A percentile compares a stretch with the other conserved stretches of the same genome.
Conservation (phyloP, 2,888 invertebrate species). For the Coronaproctus castanopsis region DNA sequence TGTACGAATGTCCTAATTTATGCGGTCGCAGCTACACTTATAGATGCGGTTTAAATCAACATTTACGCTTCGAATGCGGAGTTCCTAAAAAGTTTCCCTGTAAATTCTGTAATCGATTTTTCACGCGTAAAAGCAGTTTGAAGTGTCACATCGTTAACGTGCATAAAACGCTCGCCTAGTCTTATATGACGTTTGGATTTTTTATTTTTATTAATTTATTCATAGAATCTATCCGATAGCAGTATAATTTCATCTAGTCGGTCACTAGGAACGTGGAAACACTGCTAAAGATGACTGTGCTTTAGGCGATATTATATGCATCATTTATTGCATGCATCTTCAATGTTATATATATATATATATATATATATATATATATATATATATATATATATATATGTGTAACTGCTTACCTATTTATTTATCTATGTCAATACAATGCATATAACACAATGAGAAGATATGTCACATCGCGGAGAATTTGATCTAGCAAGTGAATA, state of each 20-base stretch:
- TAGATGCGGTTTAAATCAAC: slow-evolving; percentile 13
- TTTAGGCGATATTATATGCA: too few relatives aligned
- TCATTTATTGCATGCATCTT: background rate
- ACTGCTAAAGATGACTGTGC: too few relatives aligned
- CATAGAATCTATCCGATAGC: too few relatives aligned
- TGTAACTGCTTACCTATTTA: background rate
- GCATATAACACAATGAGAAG: too few relatives aligned
- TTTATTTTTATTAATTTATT: background rate
- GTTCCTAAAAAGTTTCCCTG: slow-evolving; percentile 11
- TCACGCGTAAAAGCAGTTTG: slow-evolving; percentile 12
- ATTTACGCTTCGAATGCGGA: slow-evolving; percentile 14
- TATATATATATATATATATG: background rate
- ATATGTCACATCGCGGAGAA: too few relatives aligned
- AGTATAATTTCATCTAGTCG: too few relatives aligned
- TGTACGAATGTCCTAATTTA: slow-evolving; percentile 9
- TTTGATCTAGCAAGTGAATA: too few relatives aligned
- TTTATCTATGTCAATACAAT: background rate
- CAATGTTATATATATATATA: background rate
- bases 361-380: background rate
- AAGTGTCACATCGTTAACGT: slow-evolving; percentile 9
- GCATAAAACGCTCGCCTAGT: background rate
- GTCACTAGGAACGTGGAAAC: too few relatives aligned
- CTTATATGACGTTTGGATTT: background rate
- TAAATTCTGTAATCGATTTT: slow-evolving; percentile 4
- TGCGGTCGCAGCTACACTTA: slow-evolving; percentile 14